Evolutionary conservation across 2,888 invertebrate genomes (phyloP), one percentile per base, ranked within the genome.

Genomic region (Himalopsyche japonica): DNA sequence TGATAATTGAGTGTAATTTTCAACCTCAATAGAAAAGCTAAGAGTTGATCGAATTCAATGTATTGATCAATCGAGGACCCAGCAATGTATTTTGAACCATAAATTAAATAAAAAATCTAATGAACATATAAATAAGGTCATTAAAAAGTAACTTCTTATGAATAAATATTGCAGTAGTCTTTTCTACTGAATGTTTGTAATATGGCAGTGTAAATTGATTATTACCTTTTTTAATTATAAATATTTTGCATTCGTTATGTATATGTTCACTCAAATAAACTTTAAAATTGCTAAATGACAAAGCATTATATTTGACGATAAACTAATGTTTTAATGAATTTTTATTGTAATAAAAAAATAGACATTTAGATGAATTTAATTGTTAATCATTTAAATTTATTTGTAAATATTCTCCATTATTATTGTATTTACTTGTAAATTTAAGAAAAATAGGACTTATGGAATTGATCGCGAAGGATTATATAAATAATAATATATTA

Each of bases 391-490:
- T 57, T 57, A 57, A 57, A 57, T 57, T n/a, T 77, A 49, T 64
- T 77, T 82, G 82, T 82, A 82, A 30, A 79, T 82, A 79, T 76
- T 82, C 57, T 57, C 64, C 78, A 37, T 48, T 77, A 37, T 43
- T 76, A 27, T 15, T 82, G 79, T 82, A 82, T 64, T 78, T 79
- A 79, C 57, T 64, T 82, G 79, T 82, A 79, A 18, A 78, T 82
- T 64, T 77, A 64, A 49, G 32, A 49, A 79, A 37, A 80, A 30
- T 83, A 83, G 83, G 80, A 80, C 48, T 57, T 86, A 85, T 81
- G 86, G 86, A 87, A 85, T 87, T 87, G 86, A 81, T 83, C 84
- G 85, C 86, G 86, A 82, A 81, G 79, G 80, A 84, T 86, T 86
- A 86, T 86, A 85, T 85, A 83, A 84, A 86, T 85, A 57, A 57